These are phyloP conservation scores for Thaumatotibia leucotreta DNA, from an alignment of 1,140 invertebrate genomes.

Conservation along the genomic window DNA sequence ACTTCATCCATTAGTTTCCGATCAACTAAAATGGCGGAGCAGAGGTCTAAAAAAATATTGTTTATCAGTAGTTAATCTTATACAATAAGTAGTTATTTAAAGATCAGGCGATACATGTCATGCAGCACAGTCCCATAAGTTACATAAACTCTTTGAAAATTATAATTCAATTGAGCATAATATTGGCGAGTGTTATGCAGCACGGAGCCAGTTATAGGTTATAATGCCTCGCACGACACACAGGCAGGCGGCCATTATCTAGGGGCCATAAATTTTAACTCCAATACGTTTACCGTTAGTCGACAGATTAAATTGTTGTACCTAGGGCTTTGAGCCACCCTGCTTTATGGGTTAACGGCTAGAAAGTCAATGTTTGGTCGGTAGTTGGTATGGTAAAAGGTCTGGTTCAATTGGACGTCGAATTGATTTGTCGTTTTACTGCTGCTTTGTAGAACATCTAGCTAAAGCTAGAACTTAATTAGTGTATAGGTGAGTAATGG, in stretches of 20 bases:
- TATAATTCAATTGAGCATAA: background rate
- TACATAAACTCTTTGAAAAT: background rate
- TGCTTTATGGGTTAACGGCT: background rate
- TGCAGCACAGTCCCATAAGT: background rate
- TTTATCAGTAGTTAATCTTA: no score
- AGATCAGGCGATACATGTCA: no score
- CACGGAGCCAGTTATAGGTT: background rate
- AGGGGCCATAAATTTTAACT: slow-evolving; percentile 27
- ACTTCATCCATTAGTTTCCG: no score
- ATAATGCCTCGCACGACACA: slow-evolving; percentile 7
- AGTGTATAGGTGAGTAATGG: no score
- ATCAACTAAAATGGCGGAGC: no score
- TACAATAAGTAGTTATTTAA: no score
- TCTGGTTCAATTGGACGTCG: background rate
- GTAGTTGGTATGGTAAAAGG: background rate
- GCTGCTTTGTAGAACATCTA: no score
- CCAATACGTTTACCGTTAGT: slow-evolving; percentile 44
- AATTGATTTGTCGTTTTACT: background rate
- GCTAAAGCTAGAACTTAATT: no score
- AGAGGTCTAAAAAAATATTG: no score
- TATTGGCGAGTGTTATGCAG: background rate
- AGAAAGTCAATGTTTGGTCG: slow-evolving; percentile 10
- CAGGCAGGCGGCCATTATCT: slow-evolving; percentile 12
- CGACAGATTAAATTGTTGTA: slow-evolving; percentile 48
- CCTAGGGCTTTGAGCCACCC: slow-evolving; percentile 12